Percentiles rank a stretch among this genome's conserved stretches.
Evolutionary conservation across 1,140 invertebrate genomes (phyloP).

Genomic region (Anastrepha ludens): DNA sequence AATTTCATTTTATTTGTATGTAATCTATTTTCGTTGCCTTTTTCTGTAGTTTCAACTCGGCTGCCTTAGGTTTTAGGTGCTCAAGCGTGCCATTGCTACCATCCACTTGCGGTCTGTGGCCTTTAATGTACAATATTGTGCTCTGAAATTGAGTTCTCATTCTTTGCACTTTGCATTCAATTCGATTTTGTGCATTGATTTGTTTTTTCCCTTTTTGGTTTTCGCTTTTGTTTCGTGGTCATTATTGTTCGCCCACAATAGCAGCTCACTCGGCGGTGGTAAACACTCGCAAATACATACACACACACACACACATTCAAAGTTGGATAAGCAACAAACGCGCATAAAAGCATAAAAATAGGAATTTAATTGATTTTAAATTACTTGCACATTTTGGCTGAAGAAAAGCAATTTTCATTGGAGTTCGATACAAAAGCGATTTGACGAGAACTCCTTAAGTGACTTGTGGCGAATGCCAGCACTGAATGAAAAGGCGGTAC

Average conservation of each 20-base stretch:
- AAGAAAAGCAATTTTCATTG: too few species aligned
- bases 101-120: slow-evolving; percentile 3
- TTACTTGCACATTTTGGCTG: slow-evolving; percentile 3
- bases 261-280: not conserved
- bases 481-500: too few species aligned
- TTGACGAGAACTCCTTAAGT: too few species aligned
- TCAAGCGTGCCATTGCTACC: not conserved
- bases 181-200: not conserved
- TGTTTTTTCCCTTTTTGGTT: not conserved
- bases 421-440: too few species aligned
- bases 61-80: not conserved
- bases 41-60: not conserved
- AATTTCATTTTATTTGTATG: slow-evolving; percentile 14
- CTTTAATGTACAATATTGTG: not conserved
- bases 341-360: slow-evolving; percentile 44
- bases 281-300: too few species aligned
- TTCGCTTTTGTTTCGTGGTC: slow-evolving; percentile 24
- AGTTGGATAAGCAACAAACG: not conserved
- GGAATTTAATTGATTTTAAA: slow-evolving; percentile 54
- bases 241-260: slow-evolving; percentile 25
- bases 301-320: not conserved
- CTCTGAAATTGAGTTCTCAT: slow-evolving; percentile 10
- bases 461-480: too few species aligned
- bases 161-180: not conserved
- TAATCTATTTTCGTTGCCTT: slow-evolving; percentile 1